Percentiles rank a stretch among this genome's conserved stretches.
Evolutionary conservation across 2,113 vertebrate species (phyloP).

Genomic region (Gnathonemus longibarbis): DNA sequence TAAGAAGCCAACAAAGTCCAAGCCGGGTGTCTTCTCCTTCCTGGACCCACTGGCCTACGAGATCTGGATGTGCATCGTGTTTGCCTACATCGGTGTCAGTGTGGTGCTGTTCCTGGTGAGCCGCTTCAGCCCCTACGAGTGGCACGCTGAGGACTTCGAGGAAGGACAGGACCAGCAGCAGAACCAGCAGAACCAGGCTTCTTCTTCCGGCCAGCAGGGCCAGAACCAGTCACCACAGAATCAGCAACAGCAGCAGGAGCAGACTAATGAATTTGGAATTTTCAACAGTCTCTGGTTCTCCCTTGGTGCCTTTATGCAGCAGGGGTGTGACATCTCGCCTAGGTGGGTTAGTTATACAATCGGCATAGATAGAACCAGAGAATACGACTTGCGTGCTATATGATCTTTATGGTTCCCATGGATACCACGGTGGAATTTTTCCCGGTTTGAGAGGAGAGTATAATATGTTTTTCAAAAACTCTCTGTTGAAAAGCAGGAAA

Average conservation of each 20-base stretch:
- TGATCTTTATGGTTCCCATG: background rate
- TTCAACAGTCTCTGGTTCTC: constrained; percentile 99
- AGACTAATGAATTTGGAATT: constrained; percentile 95
- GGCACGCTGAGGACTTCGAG: constrained; percentile 91
- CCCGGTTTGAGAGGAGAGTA: background rate
- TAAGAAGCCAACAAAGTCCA: constrained; percentile 98
- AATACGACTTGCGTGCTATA: background rate
- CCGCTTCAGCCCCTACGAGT: constrained; percentile 96
- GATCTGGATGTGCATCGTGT: constrained; percentile 99
- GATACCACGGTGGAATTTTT: background rate
- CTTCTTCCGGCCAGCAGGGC: constrained; percentile 67
- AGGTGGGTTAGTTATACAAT: constrained; percentile 64
- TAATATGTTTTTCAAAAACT: constrained; percentile 9
- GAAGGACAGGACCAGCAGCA: constrained; percentile 77
- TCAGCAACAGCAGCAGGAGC: constrained; percentile 61
- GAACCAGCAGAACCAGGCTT: constrained; percentile 47
- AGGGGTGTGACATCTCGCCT: constrained; percentile 98
- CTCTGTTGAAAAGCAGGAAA: background rate
- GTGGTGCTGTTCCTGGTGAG: constrained; percentile 98
- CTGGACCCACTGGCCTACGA: constrained; percentile 96
- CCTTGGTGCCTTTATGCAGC: constrained; percentile 97
- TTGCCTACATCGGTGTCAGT: constrained; percentile 97
- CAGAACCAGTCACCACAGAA: constrained; percentile 74
- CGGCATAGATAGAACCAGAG: constrained; percentile 8
- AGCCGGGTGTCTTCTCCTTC: constrained; percentile 96